Percentiles rank a stretch among this genome's conserved stretches.
phyloP scores from a whole-genome alignment of 2,888 invertebrate genomes.

The Nephrocerus scutellatus region DNA sequence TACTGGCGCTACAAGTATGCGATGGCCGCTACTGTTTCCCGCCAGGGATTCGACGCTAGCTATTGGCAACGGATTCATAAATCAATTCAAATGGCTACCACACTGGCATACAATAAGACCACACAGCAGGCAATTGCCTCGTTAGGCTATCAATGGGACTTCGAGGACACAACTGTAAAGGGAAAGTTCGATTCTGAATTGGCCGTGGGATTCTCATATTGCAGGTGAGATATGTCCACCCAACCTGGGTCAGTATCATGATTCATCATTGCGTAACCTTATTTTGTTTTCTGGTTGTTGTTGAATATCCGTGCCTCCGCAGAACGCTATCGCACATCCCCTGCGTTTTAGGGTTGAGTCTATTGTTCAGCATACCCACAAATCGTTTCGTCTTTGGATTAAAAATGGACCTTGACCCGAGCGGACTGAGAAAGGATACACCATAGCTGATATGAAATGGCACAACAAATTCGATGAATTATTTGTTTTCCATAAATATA shows the following conservation, averaged over 20 bases:
- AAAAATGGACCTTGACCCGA: conserved; percentile 42
- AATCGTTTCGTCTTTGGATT: conserved; percentile 44
- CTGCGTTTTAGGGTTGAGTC: conserved; percentile 38
- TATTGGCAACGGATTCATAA: conserved; percentile 44
- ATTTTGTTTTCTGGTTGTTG: conserved; percentile 5
- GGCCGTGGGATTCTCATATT: conserved; percentile 43
- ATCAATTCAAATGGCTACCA: conserved; percentile 40
- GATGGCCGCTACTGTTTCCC: conserved; percentile 39
- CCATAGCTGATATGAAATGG: too few relatives aligned
- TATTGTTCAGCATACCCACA: conserved; percentile 37
- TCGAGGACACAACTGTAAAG: conserved; percentile 35
- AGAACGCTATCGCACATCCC: conserved; percentile 37
- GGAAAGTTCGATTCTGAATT: conserved; percentile 44
- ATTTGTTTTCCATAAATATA: too few relatives aligned
- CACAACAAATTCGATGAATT: too few relatives aligned
- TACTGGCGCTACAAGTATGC: conserved; percentile 36
- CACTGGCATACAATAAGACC: conserved; percentile 37
- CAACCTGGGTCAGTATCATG: not conserved
- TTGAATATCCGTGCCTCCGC: too few relatives aligned
- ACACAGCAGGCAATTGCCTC: conserved; percentile 39
- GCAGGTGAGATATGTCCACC: conserved; percentile 36
- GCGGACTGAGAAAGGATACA: conserved; percentile 31
- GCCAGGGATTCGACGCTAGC: conserved; percentile 41
- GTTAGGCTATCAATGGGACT: conserved; percentile 44
- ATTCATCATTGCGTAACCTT: conserved; percentile 8